phyloP scores from a whole-genome alignment of 2,888 invertebrate species.

The Patella caerulea region DNA sequence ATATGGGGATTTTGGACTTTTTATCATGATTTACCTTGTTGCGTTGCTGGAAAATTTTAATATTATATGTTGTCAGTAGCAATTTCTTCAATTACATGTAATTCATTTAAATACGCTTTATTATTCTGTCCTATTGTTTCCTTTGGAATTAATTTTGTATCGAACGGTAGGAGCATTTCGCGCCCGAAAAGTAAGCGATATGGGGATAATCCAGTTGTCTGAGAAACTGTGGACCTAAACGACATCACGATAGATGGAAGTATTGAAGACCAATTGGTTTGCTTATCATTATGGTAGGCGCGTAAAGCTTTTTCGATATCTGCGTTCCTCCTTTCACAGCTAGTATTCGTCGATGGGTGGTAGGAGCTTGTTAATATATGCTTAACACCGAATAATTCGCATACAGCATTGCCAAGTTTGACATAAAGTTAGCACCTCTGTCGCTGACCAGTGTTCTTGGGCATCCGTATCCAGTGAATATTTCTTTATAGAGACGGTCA shows the following conservation, averaged over 20 bases:
- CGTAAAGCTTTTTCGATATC: conserved; percentile 37
- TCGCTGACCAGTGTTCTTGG: no score
- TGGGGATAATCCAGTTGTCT: conserved; percentile 38
- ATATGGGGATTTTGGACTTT: background rate
- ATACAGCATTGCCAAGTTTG: no score
- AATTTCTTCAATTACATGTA: conserved; percentile 23
- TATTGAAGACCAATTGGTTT: conserved; percentile 36
- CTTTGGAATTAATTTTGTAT: conserved; percentile 31
- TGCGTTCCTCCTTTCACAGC: conserved; percentile 40
- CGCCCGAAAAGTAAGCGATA: conserved; percentile 37
- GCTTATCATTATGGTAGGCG: conserved; percentile 32
- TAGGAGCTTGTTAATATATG: conserved; percentile 34
- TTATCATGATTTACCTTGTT: background rate
- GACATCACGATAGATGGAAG: conserved; percentile 25
- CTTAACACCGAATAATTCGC: no score
- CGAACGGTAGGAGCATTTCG: conserved; percentile 37
- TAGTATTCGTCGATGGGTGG: conserved; percentile 40
- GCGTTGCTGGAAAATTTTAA: background rate
- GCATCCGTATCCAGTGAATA: no score
- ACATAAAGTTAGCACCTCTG: no score
- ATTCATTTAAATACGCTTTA: conserved; percentile 26
- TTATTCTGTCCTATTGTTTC: conserved; percentile 32
- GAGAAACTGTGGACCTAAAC: conserved; percentile 23
- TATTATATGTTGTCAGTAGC: conserved; percentile 23
- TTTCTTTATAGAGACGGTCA: no score